Evolutionary conservation across 2,888 invertebrate species (phyloP).

Genomic region (Meta bourneti): DNA sequence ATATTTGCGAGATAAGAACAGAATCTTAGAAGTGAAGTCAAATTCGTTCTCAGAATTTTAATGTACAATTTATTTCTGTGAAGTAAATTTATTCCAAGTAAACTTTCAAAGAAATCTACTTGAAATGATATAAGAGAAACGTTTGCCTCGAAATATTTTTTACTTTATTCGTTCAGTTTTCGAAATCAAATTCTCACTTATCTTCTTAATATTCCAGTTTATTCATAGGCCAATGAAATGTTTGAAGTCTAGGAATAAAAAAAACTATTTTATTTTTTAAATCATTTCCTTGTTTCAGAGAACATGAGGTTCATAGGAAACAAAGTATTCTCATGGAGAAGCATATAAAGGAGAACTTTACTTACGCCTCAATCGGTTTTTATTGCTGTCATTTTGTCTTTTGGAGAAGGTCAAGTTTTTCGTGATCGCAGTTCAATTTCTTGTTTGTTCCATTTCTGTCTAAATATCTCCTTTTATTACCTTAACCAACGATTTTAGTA

Average conservation of each 20-base stretch:
- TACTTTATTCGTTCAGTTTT: too few species aligned
- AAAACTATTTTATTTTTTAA: slow-evolving; percentile 19
- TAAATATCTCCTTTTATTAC: background rate
- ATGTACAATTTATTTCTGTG: too few species aligned
- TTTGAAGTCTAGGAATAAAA: background rate
- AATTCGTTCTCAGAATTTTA: too few species aligned
- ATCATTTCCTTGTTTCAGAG: slow-evolving; percentile 40
- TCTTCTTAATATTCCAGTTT: slow-evolving; percentile 10
- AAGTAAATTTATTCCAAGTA: too few species aligned
- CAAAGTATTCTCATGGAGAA: background rate
- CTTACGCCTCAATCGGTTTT: slow-evolving; percentile 48
- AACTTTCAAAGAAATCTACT: too few species aligned
- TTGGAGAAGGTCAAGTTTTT: slow-evolving; percentile 37
- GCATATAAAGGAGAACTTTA: slow-evolving; percentile 24
- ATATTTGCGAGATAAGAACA: too few species aligned
- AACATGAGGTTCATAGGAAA: background rate
- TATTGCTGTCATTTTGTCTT: slow-evolving; percentile 53
- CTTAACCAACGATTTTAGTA: background rate
- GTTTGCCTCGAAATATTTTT: too few species aligned
- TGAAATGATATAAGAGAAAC: too few species aligned
- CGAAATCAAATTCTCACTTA: background rate
- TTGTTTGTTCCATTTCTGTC: background rate
- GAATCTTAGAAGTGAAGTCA: too few species aligned
- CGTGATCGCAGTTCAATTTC: slow-evolving; percentile 35
- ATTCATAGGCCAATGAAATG: slow-evolving; percentile 29